Evolutionary conservation across 2,113 vertebrate genomes (phyloP).

Genomic region (Campylomormyrus tamandua): DNA sequence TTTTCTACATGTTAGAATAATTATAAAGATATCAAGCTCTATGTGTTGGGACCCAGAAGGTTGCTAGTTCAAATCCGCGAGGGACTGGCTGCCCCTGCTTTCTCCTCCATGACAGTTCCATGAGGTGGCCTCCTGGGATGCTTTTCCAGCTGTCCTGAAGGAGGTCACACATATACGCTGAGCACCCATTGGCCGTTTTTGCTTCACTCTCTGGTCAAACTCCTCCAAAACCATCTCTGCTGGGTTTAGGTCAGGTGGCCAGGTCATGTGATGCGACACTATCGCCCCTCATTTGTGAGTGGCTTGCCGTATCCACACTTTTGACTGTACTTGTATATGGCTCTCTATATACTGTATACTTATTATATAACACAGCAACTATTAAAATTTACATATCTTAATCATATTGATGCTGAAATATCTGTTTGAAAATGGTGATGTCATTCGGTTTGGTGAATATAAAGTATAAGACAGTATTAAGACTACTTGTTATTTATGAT

Average conservation of each 20-base stretch:
- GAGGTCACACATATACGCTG: background rate
- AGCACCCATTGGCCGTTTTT: too few relatives aligned
- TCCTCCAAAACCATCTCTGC: background rate
- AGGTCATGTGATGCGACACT: background rate
- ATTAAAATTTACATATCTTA: background rate
- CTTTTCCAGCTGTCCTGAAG: background rate
- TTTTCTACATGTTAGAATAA: background rate
- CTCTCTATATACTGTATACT: background rate
- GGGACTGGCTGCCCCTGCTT: background rate
- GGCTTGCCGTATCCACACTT: background rate
- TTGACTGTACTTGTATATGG: background rate
- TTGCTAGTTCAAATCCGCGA: background rate
- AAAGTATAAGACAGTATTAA: background rate
- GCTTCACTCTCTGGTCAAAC: background rate
- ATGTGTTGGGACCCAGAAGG: background rate
- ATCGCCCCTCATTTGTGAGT: background rate
- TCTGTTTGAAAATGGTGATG: background rate
- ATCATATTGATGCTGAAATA: too few relatives aligned
- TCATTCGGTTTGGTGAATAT: background rate
- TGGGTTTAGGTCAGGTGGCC: background rate
- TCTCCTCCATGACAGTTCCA: background rate
- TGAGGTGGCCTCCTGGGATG: background rate
- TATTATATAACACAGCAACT: too few relatives aligned
- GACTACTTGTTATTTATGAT: background rate
- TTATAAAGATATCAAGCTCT: background rate